Evolutionary conservation across 2,113 vertebrate species (phyloP), one percentile per base, ranked within the genome.

Genomic region (Bucco capensis): DNA sequence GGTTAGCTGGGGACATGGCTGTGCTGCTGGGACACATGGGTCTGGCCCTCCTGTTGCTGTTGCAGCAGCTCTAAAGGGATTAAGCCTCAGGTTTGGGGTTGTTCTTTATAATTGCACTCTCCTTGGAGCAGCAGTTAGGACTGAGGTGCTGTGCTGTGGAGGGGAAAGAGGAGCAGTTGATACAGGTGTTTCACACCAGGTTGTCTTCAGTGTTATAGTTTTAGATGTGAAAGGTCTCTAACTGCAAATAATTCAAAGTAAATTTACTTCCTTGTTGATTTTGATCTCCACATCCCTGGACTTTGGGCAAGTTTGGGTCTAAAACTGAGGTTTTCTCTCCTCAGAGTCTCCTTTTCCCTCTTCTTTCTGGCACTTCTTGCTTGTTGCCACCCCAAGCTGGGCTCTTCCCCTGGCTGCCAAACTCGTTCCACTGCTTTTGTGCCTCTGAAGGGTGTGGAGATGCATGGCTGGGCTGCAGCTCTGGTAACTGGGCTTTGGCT

Each of bases 401-500:
- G 31, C 35, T 54, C 35, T 42, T 44, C 10, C 40, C 50, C 14
- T 4, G 30, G 28, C 67, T 67, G n/a, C 42, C 25, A 23, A 60
- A 21, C 78, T 49, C 2, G 9, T 85, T 77, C 37, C 16, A 8
- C 62, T 0, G 0, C 76, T 79, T 27, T 5, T 8, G 56, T 77
- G 30, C 19, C 24, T 47, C 22, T 0, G 1, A 6, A 51, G 46
- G 70, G 19, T 10, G 53, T 16, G 53, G 53, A 14, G 50, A 7
- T 40, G 44, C 47, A 1, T 1, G 25, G 21, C 46, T 4, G 6
- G 74, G 76, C 83, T 31, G 46, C 44, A 37, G 71, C 74, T 89
- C 2, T 0, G 4, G 35, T 28, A 30, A 2, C 1, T n/a, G 1
- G 40, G n/a, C 74, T 64, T 19, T 9, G 65, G 46, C n/a, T 2